Evolutionary conservation across 1,140 invertebrate genomes (phyloP).

Genomic region (Heliothis subflexa): DNA sequence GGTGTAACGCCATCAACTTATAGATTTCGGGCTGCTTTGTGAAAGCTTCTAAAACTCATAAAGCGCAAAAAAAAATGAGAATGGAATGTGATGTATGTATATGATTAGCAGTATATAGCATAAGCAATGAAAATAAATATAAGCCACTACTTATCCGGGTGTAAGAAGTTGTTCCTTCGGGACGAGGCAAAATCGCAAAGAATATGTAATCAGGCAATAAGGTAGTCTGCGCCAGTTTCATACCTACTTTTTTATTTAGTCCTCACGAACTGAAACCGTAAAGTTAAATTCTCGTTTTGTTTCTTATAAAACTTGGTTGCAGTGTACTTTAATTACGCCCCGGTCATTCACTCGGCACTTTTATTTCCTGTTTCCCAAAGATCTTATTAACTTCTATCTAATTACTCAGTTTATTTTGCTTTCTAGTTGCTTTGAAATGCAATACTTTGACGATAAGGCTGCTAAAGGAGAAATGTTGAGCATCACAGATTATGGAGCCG

Average conservation of each 20-base stretch:
- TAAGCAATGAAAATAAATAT: too few species aligned
- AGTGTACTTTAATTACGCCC: neutral
- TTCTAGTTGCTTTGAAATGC: neutral
- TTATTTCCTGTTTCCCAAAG: neutral
- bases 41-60: too few species aligned
- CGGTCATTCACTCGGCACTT: neutral
- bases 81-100: too few species aligned
- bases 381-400: neutral
- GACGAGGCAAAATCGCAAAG: too few species aligned
- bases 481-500: neutral
- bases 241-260: neutral
- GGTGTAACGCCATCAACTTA: too few species aligned
- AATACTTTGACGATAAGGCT: neutral
- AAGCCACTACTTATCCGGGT: too few species aligned
- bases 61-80: too few species aligned
- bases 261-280: neutral
- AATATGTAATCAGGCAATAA: too few species aligned
- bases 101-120: too few species aligned
- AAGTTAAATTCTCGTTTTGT: conserved; percentile 1
- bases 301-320: neutral
- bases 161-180: too few species aligned
- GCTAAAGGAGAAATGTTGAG: neutral
- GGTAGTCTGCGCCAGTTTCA: neutral
- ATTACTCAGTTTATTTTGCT: conserved; percentile 12
- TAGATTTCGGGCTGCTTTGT: too few species aligned